These are phyloP conservation scores for Drosophila nasuta DNA, from an alignment of 1,140 invertebrate species.

Conservation along the genomic window DNA sequence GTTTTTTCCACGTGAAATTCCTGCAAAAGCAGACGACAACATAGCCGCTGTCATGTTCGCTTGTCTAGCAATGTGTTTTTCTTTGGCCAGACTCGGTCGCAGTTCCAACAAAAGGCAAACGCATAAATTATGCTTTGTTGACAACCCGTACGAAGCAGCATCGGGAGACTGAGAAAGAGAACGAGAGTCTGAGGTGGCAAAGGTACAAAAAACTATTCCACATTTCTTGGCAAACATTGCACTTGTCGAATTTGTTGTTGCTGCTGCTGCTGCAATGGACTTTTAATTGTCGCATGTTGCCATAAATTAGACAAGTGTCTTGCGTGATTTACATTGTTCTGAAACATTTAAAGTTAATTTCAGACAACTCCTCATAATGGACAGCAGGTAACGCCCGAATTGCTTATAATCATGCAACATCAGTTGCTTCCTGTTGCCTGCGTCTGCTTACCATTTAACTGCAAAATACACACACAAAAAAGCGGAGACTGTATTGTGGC, in stretches of 20 bases:
- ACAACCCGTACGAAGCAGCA: slow-evolving; percentile 32
- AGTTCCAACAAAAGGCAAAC: slow-evolving; percentile 56
- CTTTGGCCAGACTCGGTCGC: slow-evolving; percentile 46
- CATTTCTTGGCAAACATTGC: slow-evolving; percentile 63
- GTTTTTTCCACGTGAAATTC: slow-evolving; percentile 77
- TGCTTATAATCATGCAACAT: slow-evolving; percentile 32
- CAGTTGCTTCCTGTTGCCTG: background rate
- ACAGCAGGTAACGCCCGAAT: slow-evolving; percentile 64
- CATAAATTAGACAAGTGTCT: slow-evolving; percentile 59
- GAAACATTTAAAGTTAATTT: slow-evolving; percentile 76
- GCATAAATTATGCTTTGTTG: slow-evolving; percentile 82
- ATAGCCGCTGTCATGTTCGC: slow-evolving; percentile 76
- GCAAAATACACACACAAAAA: background rate
- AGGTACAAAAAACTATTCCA: slow-evolving; percentile 58
- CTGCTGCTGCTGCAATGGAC: slow-evolving; percentile 55
- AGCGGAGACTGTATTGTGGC: slow-evolving; percentile 7
- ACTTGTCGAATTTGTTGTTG: slow-evolving; percentile 11
- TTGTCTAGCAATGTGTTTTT: slow-evolving; percentile 72
- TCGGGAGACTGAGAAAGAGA: slow-evolving; percentile 1
- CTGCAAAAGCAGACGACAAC: slow-evolving; percentile 57
- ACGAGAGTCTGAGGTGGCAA: slow-evolving; percentile 54
- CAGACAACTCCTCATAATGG: slow-evolving; percentile 34
- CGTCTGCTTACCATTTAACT: background rate
- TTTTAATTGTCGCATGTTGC: slow-evolving; percentile 71
- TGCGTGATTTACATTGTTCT: slow-evolving; percentile 73